Evolutionary conservation across 2,797 vertebrate species (phyloP), one percentile per base, ranked within the genome.

Genomic region (Oophaga sylvatica): DNA sequence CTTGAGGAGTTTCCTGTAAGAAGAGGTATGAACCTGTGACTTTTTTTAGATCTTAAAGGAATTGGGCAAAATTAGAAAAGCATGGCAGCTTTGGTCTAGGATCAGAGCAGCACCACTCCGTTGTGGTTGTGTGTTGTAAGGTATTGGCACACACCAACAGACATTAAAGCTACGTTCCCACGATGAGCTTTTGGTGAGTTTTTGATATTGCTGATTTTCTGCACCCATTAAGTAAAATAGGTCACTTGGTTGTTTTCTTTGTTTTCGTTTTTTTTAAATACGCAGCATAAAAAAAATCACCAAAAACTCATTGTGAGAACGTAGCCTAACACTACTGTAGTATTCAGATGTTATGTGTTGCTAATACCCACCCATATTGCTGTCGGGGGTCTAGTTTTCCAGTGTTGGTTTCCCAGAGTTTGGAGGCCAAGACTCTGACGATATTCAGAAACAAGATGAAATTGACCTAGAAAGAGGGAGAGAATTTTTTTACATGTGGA

Each of bases 401-500:
- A 0, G 95, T 95, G 91, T 96, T 96, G n/a, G 95, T 96, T 90
- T 96, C 95, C 95, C 96, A 96, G 73, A 97, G 92, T 91, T 97
- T 97, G 45, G 96, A 96, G 60, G 96, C 96, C 90, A 97, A 91
- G 6, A 96, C 96, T 73, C 96, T 92, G 80, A 96, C 94, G 62
- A 97, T 96, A 90, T 96, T 96, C 81, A 96, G 91, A 67, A 97
- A 97, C 35, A 97, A 93, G 88, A 97, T 94, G 91, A 97, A 97
- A 90, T 96, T 97, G 63, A 97, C 94, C 96, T 97, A 90, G 31
- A 73, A 26, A 20, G 16, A 75, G 16, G 76, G 15, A 80, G 10
- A 53, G 12, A n/a, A 26, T 4, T 53, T 22, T 35, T 3, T 67
- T 4, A 17, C 68, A 35, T 19, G 31, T 45, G 31, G 8, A 41